Evolutionary conservation across 2,888 invertebrate genomes (phyloP), one percentile per base, ranked within the genome.

Genomic region (Branchellion lobata): DNA sequence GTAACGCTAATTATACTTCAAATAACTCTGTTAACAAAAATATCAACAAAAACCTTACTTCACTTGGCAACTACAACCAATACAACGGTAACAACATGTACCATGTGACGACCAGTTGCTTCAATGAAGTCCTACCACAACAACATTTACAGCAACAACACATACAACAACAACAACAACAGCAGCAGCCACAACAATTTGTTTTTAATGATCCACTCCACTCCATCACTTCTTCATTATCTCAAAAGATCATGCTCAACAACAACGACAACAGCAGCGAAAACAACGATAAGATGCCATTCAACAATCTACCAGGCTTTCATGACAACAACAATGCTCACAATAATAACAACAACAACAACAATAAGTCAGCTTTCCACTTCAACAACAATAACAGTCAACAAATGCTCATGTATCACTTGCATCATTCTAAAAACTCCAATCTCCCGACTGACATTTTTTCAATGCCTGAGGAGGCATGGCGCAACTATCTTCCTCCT

Each of bases 381-480:
- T 69, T 33, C 69, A 31, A 31, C 33, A 18, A 36, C 24, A 76
- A 57, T 57, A 29, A 18, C 76, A 31, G 11, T 57, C 61, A 8
- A 57, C 61, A 8, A 8, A 57, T 57, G n/a, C 61, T 14, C 3
- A 18, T 57, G 21, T 57, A 24, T n/a, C 61, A 57, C 61, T 24
- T n/a, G 14, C 40, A 40, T 14, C 5, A 8, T 5, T 14, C 5
- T n/a, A 57, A 57, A n/a, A 57, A n/a, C 61, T 5, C 5, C 71
- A n/a, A n/a, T n/a, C 14, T n/a, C 47, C 11, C 14, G n/a, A 34
- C 61, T 8, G 76, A 76, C 36, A 31, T 76, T 21, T 76, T 76
- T 21, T 27, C 18, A 31, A 27, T 76, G 57, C 76, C 76, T 31
- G 76, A 76, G n/a, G 76, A 76, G 76, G 76, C 76, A 31, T 76